Evolutionary conservation across 2,888 invertebrate species (phyloP).

Genomic region (Diabrotica balteata): DNA sequence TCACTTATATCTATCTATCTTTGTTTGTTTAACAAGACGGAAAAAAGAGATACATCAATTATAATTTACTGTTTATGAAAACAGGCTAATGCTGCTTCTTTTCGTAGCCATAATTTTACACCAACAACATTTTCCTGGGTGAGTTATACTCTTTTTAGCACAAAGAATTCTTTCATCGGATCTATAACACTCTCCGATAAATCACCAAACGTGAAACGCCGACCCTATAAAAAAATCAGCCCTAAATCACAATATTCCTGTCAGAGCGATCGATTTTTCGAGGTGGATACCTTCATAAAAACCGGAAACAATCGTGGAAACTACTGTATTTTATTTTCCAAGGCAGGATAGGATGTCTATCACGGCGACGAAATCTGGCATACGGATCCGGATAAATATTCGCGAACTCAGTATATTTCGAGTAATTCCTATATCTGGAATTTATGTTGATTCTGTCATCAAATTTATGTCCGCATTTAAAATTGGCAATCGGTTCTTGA

Average conservation of each 20-base stretch:
- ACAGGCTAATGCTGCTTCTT: too few species aligned
- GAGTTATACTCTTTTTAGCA: too few species aligned
- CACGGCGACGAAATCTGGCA: neutral
- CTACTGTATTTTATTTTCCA: conserved; percentile 1
- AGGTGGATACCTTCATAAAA: neutral
- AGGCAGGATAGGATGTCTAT: neutral
- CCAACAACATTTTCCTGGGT: too few species aligned
- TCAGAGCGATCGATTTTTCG: neutral
- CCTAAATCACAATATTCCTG: neutral
- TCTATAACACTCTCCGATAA: neutral
- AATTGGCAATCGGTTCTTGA: conserved; percentile 1
- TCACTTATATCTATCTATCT: too few species aligned
- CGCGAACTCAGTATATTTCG: conserved; percentile 13
- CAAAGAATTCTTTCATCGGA: too few species aligned
- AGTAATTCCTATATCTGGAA: conserved; percentile 8
- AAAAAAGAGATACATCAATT: too few species aligned
- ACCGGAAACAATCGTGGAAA: neutral
- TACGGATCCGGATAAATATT: neutral
- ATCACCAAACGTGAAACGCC: neutral
- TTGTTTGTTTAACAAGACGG: too few species aligned
- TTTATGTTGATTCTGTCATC: conserved; percentile 21
- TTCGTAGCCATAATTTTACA: too few species aligned
- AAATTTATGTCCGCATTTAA: conserved; percentile 21
- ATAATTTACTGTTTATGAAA: too few species aligned
- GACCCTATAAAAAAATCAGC: neutral